Evolutionary conservation across 2,113 vertebrate genomes (phyloP), one percentile per base, ranked within the genome.

Genomic region (Oreochromis tanganicae): DNA sequence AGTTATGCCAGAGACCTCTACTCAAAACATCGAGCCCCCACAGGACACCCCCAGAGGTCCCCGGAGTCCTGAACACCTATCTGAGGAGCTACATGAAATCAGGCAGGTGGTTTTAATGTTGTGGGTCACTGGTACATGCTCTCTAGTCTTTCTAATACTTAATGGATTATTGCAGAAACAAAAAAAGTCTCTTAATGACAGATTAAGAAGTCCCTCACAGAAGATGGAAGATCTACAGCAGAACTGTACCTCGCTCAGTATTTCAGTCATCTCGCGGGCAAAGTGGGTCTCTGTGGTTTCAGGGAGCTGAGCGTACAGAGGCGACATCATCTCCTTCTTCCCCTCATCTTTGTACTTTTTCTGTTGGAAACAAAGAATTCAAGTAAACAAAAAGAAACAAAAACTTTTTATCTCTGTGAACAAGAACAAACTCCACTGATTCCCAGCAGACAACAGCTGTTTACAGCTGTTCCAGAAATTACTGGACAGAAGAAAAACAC

Each of bases 231-330:
- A 32, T 4, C 13, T 6, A 19, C 36, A 73, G 66, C 9, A 29
- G 63, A 43, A 55, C 10, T 17, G 13, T 80, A 93, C 95, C 92
- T 95, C 54, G 2, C 94, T 95, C 88, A 93, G 93, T 0, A 93
- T 9, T 52, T 88, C 90, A 1, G 86, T 89, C 86, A 91, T 81
- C 93, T 98, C 96, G 91, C 96, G 97, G 2, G 97, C 97, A 73
- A 98, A 97, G 46, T 96, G 96, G 1, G 96, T 98, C 91, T 98
- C 97, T 5, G 97, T 93, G 19, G 98, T 98, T 21, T 97, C 97
- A 5, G 98, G 96, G 90, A 99, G 97, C 92, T 92, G 96, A 85
- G 96, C 95, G 88, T 98, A 98, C 5, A 98, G 93, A 79, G 96
- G 93, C 17, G 96, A 96, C 24, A 92, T 94, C 91, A 97, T 96